These are phyloP conservation scores for Ferdinandea cuprea DNA, from an alignment of 2,888 invertebrate species.

Conservation along the genomic window DNA sequence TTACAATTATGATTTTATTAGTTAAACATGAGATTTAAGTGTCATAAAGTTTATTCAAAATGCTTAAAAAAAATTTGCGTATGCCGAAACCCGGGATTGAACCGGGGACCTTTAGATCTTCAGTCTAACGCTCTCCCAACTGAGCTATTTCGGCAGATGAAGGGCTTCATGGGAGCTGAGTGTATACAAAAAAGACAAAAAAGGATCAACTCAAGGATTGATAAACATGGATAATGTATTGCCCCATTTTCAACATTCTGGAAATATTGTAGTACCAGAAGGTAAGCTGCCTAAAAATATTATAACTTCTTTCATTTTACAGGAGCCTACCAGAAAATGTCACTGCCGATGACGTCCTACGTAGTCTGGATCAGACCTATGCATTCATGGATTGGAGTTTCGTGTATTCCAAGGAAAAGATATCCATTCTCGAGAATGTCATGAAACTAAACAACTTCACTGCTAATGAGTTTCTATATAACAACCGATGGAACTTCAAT, in stretches of 20 bases:
- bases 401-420: conserved; percentile 55
- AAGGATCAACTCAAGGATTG: too few species aligned
- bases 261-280: too few species aligned
- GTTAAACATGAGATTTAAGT: too few species aligned
- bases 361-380: conserved; percentile 75
- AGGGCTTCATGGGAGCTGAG: too few species aligned
- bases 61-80: too few species aligned
- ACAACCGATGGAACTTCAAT: conserved; percentile 84
- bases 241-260: too few species aligned
- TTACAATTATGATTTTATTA: too few species aligned
- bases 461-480: conserved; percentile 82
- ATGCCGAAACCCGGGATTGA: conserved; percentile 74
- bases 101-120: conserved; percentile 75
- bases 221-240: too few species aligned
- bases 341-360: conserved; percentile 39
- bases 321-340: conserved; percentile 15
- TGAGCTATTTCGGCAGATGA: conserved; percentile 88
- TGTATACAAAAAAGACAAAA: too few species aligned
- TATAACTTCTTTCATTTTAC: background rate
- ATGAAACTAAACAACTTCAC: conserved; percentile 79
- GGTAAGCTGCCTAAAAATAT: too few species aligned
- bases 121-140: conserved; percentile 84
- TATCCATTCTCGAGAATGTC: conserved; percentile 70
- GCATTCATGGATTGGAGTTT: conserved; percentile 78
- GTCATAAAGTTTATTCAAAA: too few species aligned